phyloP scores from a whole-genome alignment of 2,797 vertebrate species.

The Dermochelys coriacea region DNA sequence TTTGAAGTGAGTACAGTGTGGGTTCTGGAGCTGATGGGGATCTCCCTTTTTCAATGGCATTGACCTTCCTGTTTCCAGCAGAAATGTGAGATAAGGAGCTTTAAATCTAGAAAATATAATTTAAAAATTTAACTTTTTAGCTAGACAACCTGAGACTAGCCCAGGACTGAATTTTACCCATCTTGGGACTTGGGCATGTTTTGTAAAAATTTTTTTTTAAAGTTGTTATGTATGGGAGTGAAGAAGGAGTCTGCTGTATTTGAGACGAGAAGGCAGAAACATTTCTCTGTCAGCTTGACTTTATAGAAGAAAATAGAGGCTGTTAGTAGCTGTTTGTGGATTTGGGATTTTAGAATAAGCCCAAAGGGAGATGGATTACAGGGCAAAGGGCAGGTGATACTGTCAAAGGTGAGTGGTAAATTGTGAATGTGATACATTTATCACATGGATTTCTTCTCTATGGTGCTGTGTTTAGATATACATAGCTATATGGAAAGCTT shows the following conservation, averaged over 20 bases:
- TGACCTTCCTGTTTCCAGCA: conserved; percentile 17
- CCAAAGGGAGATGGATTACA: background rate
- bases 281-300: background rate
- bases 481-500: background rate
- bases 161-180: background rate
- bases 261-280: background rate
- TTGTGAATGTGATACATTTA: background rate
- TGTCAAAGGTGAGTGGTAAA: background rate
- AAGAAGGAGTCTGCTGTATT: background rate
- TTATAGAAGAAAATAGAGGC: background rate
- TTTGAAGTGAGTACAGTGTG: background rate
- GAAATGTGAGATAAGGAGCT: background rate
- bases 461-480: background rate
- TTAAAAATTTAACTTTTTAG: too few species aligned
- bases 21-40: background rate
- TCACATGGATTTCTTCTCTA: background rate
- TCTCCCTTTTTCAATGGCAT: background rate
- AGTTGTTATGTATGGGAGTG: background rate
- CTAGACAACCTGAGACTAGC: background rate
- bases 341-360: background rate
- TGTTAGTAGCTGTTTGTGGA: background rate
- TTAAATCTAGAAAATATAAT: too few species aligned
- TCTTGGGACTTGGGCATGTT: background rate
- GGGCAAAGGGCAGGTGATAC: background rate
- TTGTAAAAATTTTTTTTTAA: background rate